Percentiles rank a stretch among this genome's conserved stretches.
These are phyloP conservation scores for Gasterosteus aculeatus DNA, from an alignment of 2,113 vertebrate genomes.

Conservation along the genomic window DNA sequence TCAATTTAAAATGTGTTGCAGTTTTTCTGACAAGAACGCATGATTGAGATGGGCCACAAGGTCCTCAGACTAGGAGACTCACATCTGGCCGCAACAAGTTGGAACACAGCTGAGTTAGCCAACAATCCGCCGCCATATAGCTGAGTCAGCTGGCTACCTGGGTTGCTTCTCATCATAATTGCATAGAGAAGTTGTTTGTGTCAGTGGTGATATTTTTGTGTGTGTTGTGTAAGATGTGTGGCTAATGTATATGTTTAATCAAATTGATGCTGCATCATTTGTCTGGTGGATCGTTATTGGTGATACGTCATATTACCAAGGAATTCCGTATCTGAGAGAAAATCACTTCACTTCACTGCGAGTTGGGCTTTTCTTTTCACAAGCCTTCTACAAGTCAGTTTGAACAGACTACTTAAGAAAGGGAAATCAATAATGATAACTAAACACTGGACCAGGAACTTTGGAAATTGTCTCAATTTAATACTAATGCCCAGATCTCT, in stretches of 20 bases:
- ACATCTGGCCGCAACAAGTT: too few relatives aligned
- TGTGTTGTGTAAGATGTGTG: slow-evolving; percentile 41
- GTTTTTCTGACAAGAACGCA: too few relatives aligned
- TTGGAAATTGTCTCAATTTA: neutral
- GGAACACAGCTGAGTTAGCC: too few relatives aligned
- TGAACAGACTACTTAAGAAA: neutral
- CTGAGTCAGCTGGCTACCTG: too few relatives aligned
- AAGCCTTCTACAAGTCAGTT: too few relatives aligned
- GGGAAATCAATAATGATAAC: neutral
- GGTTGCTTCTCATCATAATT: slow-evolving; percentile 28
- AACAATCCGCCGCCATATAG: too few relatives aligned
- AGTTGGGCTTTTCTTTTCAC: too few relatives aligned
- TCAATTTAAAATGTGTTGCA: too few relatives aligned
- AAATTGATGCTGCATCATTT: slow-evolving; percentile 74
- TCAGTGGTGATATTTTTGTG: slow-evolving; percentile 10
- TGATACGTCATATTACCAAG: slow-evolving; percentile 69
- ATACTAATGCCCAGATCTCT: neutral
- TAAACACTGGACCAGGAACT: neutral
- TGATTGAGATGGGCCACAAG: too few relatives aligned
- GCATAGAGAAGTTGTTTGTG: slow-evolving; percentile 11
- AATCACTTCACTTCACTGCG: slow-evolving; percentile 45
- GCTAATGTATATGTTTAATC: slow-evolving; percentile 67
- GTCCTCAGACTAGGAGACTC: too few relatives aligned
- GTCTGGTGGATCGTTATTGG: slow-evolving; percentile 68
- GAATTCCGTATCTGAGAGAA: slow-evolving; percentile 63